phyloP scores from a whole-genome alignment of 2,797 vertebrate genomes.

The Malurus splendens region DNA sequence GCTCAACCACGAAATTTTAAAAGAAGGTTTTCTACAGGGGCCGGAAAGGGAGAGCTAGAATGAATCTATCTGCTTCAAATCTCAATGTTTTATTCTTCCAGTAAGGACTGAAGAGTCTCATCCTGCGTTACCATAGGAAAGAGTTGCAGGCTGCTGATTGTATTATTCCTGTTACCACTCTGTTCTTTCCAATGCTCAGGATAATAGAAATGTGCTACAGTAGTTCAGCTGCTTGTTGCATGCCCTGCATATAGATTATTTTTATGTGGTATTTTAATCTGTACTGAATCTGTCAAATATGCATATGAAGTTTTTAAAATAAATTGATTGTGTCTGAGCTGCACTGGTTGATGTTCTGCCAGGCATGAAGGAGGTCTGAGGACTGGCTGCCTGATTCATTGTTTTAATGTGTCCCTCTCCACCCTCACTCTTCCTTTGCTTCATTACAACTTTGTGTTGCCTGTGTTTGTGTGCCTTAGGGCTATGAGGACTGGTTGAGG shows the following conservation, averaged over 20 bases:
- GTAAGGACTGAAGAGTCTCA: background rate
- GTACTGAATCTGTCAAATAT: constrained; percentile 50
- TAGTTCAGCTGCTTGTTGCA: background rate
- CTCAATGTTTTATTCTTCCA: background rate
- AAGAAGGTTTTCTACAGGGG: background rate
- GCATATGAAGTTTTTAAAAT: constrained; percentile 24
- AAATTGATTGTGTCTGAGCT: background rate
- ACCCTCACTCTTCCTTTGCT: background rate
- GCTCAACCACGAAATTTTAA: background rate
- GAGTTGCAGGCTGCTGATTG: background rate
- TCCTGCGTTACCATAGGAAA: constrained; percentile 6
- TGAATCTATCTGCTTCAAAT: background rate
- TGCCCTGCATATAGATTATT: background rate
- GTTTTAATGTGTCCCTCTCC: background rate
- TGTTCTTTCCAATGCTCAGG: background rate
- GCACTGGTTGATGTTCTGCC: background rate
- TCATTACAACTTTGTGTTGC: background rate
- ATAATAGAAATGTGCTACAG: constrained; percentile 27
- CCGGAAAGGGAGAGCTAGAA: background rate
- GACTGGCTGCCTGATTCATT: background rate
- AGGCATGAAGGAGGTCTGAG: constrained; percentile 8
- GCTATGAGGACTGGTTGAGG: constrained; percentile 97
- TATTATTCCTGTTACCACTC: constrained; percentile 13
- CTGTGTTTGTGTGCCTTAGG: constrained; percentile 72
- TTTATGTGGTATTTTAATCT: constrained; percentile 29